Conservation (phyloP, 2,888 invertebrate species). For the Entomobrya multifasciata region DNA sequence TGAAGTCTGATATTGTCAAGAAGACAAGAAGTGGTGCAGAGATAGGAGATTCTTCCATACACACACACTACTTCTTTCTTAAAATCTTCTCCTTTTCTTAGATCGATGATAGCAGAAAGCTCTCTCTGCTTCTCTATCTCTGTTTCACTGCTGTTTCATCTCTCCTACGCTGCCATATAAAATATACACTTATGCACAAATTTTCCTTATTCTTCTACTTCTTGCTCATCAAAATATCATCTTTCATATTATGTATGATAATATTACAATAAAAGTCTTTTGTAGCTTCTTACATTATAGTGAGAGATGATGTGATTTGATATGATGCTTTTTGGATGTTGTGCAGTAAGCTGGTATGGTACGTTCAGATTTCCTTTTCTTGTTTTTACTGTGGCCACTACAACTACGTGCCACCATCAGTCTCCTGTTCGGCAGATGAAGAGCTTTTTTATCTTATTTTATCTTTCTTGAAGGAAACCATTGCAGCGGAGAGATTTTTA, state of each 20-base stretch:
- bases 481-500: constrained; percentile 64
- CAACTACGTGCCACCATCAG: constrained; percentile 59
- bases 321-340: too few species aligned
- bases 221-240: constrained; percentile 71
- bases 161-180: constrained; percentile 41
- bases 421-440: constrained; percentile 73
- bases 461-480: constrained; percentile 70
- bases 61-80: constrained; percentile 20
- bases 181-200: background rate
- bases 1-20: constrained; percentile 71
- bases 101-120: constrained; percentile 70
- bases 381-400: constrained; percentile 58
- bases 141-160: constrained; percentile 15
- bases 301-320: constrained; percentile 17
- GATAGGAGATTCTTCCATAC: constrained; percentile 60
- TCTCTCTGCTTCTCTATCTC: constrained; percentile 27
- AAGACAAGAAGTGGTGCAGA: constrained; percentile 73
- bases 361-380: constrained; percentile 28
- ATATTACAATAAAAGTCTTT: constrained; percentile 71
- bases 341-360: too few species aligned
- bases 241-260: constrained; percentile 68
- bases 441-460: constrained; percentile 69
- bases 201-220: constrained; percentile 23
- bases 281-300: constrained; percentile 25
- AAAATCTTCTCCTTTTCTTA: constrained; percentile 66